Evolutionary conservation across 2,888 invertebrate genomes (phyloP).

Genomic region (Drosophila sordidapex): DNA sequence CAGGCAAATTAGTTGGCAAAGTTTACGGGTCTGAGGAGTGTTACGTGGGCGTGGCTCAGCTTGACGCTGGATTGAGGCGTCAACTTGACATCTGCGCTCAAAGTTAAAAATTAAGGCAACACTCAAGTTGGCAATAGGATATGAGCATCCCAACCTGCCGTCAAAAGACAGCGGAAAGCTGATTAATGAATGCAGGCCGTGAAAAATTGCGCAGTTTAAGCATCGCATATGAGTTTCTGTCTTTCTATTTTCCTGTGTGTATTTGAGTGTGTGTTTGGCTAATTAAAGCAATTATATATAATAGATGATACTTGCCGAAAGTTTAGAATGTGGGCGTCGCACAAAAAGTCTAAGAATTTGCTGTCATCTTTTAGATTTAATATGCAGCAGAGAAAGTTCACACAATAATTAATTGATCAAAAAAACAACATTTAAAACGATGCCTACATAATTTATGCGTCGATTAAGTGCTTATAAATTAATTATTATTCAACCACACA

Average conservation of each 20-base stretch:
- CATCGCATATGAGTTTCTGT: constrained; percentile 24
- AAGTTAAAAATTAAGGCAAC: constrained; percentile 76
- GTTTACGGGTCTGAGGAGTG: constrained; percentile 1
- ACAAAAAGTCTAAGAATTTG: constrained; percentile 5
- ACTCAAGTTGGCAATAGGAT: constrained; percentile 26
- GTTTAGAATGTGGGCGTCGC: constrained; percentile 20
- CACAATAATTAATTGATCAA: background rate
- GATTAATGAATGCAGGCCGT: constrained; percentile 63
- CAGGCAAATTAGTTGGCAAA: constrained; percentile 69
- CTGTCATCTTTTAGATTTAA: background rate
- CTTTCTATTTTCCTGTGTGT: background rate
- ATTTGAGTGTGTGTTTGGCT: constrained; percentile 24
- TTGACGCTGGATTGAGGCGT: constrained; percentile 33
- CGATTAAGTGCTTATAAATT: background rate
- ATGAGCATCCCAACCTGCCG: constrained; percentile 45
- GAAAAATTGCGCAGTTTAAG: constrained; percentile 22
- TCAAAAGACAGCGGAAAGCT: constrained; percentile 69
- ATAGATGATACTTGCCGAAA: constrained; percentile 53
- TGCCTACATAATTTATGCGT: background rate
- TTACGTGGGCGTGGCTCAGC: constrained; percentile 24
- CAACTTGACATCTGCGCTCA: constrained; percentile 76
- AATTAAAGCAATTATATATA: constrained; percentile 68
- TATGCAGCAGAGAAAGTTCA: background rate
- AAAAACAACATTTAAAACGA: background rate
- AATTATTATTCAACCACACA: background rate